Percentiles rank a stretch among this genome's conserved stretches.
Evolutionary conservation across 2,888 invertebrate species (phyloP).

Genomic region (Tiphia femorata): DNA sequence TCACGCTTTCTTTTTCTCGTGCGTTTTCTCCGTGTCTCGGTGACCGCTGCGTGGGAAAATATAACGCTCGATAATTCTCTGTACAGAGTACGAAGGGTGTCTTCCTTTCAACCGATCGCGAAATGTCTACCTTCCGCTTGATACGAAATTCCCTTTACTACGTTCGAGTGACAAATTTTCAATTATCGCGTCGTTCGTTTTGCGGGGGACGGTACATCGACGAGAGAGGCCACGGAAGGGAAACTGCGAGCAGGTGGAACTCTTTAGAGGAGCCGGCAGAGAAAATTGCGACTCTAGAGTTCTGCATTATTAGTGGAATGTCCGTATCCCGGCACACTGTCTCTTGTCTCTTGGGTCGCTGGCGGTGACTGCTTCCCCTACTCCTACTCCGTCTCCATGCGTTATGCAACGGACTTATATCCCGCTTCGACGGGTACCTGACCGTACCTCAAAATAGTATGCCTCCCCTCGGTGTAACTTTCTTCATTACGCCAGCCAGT

Average conservation of each 20-base stretch:
- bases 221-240: too few relatives aligned
- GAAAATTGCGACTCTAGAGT: slow-evolving; percentile 24
- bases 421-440: not conserved
- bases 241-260: not conserved
- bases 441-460: not conserved
- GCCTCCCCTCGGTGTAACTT: too few relatives aligned
- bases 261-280: not conserved
- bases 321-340: slow-evolving; percentile 7
- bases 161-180: not conserved
- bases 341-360: not conserved
- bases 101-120: not conserved
- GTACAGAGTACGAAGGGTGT: not conserved
- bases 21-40: too few relatives aligned
- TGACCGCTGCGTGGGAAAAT: too few relatives aligned
- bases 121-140: not conserved
- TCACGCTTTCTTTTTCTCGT: too few relatives aligned
- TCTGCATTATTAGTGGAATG: slow-evolving; percentile 33
- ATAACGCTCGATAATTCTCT: not conserved
- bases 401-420: not conserved
- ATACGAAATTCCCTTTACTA: slow-evolving; percentile 10
- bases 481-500: too few relatives aligned
- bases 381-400: not conserved
- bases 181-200: slow-evolving; percentile 6
- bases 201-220: not conserved
- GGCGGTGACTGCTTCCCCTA: too few relatives aligned